Base-by-base conservation (phyloP, 2,797 vertebrate species). In the Falco rusticolus region DNA sequence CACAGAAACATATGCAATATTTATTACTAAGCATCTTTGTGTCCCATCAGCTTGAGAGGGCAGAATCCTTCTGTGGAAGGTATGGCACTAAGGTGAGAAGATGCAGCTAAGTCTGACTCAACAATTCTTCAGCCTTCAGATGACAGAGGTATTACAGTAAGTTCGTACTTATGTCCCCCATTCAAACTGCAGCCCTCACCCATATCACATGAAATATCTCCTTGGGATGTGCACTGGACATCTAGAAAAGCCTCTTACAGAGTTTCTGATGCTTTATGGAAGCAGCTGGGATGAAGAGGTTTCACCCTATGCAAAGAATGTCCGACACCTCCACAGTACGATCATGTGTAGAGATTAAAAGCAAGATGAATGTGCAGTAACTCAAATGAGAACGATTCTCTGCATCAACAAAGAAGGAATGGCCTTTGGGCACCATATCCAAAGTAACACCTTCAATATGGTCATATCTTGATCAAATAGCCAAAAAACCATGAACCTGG, bases 261-360 rank as follows among this genome's bases (percentile, higher is more conserved):
- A 48, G 19, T 21, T 71, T 56, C 15, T 8, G 41, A 64, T 31
- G 31, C 31, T 71, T 84, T 75, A 64, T 2, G 3, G 69, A 71
- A 86, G 72, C 31, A 70, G 26, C 34, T 75, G 72, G 26, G 17
- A 53, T 57, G 61, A 80, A 60, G 20, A 79, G 45, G 20, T 89
- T 60, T n/a, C 31, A 87, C 50, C 9, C 63, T 29, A 54, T 0
- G 0, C 77, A 75, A 41, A 59, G 12, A 39, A 21, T 7, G 8
- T 37, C 19, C 37, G 41, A 34, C 50, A 64, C 22, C 13, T 76
- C 45, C 61, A 61, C 57, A 63, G 19, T n/a, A 68, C 21, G 61
- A 53, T 53, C 3, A 5, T 53, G 22, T 10, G 31, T 60, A 25
- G 81, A 53, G 65, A 78, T 70, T 29, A 78, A 51, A 45, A 75